Evolutionary conservation across 30 jellyfish, hydroid and myxozoan species (phyloP).

Genomic region (Aurelia sp.): DNA sequence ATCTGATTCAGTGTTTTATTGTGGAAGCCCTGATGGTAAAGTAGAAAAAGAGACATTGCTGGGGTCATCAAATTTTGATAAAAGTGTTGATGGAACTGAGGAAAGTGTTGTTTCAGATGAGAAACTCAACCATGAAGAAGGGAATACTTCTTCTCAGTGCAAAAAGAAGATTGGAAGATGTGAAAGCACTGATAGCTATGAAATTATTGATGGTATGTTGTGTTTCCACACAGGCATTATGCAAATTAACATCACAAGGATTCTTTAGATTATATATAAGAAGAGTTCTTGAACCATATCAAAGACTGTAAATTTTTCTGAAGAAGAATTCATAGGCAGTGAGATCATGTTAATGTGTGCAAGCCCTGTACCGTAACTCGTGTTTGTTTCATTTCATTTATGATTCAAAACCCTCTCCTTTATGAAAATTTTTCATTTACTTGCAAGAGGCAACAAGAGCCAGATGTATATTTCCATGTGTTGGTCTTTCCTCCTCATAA

Average conservation of each 20-base stretch:
- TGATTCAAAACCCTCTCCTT: no score
- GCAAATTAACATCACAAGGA: no score
- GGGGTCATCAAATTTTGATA: conserved; percentile 43
- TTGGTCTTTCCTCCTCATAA: no score
- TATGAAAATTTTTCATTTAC: no score
- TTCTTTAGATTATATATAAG: background rate
- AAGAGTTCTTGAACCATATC: background rate
- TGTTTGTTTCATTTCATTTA: background rate
- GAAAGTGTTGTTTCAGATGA: background rate
- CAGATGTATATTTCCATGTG: no score
- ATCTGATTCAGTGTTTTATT: conserved; percentile 56
- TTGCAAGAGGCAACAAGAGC: no score
- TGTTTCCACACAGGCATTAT: background rate
- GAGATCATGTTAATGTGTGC: no score
- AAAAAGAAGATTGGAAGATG: conserved; percentile 25
- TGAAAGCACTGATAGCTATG: conserved; percentile 74
- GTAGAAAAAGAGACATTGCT: conserved; percentile 43
- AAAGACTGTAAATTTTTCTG: no score
- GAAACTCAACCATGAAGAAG: conserved; percentile 26
- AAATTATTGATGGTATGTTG: conserved; percentile 67
- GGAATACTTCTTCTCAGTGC: background rate
- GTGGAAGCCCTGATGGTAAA: conserved; percentile 24
- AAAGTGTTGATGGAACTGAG: background rate
- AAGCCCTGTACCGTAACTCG: background rate
- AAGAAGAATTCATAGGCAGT: no score